Evolutionary conservation across 2,888 invertebrate genomes (phyloP), one percentile per base, ranked within the genome.

Genomic region (Calameuta filiformis): DNA sequence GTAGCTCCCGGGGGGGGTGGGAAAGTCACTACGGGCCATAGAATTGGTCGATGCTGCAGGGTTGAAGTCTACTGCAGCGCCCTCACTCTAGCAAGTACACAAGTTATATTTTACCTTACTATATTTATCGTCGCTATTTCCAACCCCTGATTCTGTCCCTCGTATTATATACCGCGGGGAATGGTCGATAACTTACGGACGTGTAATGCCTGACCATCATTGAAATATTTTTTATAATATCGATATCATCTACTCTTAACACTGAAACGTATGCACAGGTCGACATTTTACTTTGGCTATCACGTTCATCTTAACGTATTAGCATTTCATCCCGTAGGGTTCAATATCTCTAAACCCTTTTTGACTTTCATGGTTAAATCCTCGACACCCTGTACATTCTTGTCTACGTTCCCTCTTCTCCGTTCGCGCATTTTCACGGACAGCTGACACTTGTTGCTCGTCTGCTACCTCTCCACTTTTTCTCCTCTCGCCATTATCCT

Each of bases 361-460:
- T 6, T 56, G 6, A 56, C 6, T 40, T 40, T 40, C 23, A 40
- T 2, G 23, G 40, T 56, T 56, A 56, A 1, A 6, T 23, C 0
- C 23, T 23, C 40, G 15, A 56, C 40, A 56, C 40, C 40, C 23
- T 56, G 9, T 56, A 56, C 40, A 6, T 56, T 69, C 76, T 77
- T 12, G 73, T 69, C 73, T 75, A 33, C 74, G 73, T 34, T 75
- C 37, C 73, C 73, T 40, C 73, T 68, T 73, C 75, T 76, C 75
- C 69, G 56, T 15, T 15, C 75, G 75, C 78, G 73, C 75, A 78
- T 80, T 83, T 86, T 87, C 88, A 87, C 82, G 84, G 83, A 76
- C 83, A 85, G 83, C 81, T 77, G 85, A 86, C 87, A 88, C 88
- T 88, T 88, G 88, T 88, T 88, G 88, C 88, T 76, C 79, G 74